Base-by-base conservation (phyloP, 1,140 invertebrate species). In the Nylanderia fulva region DNA sequence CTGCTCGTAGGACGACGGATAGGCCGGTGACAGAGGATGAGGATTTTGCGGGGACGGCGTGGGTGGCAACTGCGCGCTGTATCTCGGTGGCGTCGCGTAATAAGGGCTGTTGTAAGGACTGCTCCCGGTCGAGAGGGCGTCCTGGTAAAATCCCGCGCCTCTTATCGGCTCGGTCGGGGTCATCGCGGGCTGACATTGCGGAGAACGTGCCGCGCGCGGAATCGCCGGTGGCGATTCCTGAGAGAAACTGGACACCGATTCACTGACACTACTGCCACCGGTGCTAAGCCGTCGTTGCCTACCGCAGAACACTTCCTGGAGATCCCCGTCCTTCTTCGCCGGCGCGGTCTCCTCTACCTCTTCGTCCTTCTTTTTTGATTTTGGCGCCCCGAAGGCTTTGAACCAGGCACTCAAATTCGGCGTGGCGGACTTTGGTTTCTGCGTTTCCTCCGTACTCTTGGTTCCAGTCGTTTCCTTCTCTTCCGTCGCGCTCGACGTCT, bases 401-500 rank as follows among this genome's bases (percentile, higher is more conserved):
- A 98, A 97, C 98, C 98, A 98, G 15, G 97, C 98, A 93, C 97
- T 98, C 58, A 98, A 95, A 94, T 98, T 98, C 0, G 98, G 98
- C 68, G 97, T 98, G 21, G 97, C 96, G 5, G 92, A 92, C 89
- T 93, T 94, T 54, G 90, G 93, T 85, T 93, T 95, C 82, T 90
- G 93, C 2, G 86, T 48, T 86, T 95, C 92, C 36, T 93, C 91
- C 93, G 60, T 48, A 13, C 11, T 48, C 45, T 48, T 58, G 0
- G 64, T 11, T 33, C 95, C 93, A 88, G 92, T 92, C 33, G 91
- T 85, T 27, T 91, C 91, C 6, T 88, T 80, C n/a, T 92, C 89
- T 66, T 91, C 90, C 39, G 61, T 76, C 33, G 90, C 85, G 9
- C 75, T 72, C 18, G 89, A 58, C 42, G 82, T 61, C 9, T 85